Conservation (phyloP, 2,797 vertebrate genomes). For the Poecilia wingei region DNA sequence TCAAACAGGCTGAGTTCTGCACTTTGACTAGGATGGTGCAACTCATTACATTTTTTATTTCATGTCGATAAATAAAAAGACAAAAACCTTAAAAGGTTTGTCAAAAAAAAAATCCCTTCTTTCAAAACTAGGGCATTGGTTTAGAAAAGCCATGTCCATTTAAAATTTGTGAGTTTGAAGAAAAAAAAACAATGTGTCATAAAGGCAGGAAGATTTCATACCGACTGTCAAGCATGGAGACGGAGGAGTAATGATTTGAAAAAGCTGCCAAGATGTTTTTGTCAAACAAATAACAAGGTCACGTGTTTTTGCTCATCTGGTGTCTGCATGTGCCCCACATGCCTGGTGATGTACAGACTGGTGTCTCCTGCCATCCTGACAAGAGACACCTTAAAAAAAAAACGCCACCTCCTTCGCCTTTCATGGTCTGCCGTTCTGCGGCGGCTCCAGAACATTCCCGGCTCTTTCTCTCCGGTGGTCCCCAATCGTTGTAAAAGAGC, state of each 20-base stretch:
- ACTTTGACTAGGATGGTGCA: neutral
- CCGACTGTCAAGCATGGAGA: neutral
- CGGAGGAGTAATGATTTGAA: neutral
- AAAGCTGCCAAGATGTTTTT: neutral
- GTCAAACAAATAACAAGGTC: neutral
- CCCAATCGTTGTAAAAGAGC: neutral
- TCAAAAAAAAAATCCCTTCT: neutral
- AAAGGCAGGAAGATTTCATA: neutral
- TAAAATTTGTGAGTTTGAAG: neutral
- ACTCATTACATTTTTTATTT: neutral
- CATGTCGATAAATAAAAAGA: neutral
- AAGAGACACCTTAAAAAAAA: neutral
- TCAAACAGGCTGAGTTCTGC: neutral
- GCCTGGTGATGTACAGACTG: neutral
- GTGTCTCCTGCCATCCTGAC: neutral
- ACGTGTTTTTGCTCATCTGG: neutral
- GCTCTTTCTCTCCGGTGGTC: constrained; percentile 21
- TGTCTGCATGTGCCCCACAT: neutral
- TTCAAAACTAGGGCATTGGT: neutral
- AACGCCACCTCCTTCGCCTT: neutral
- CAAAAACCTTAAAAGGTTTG: neutral
- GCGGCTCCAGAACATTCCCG: neutral
- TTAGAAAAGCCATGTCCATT: neutral
- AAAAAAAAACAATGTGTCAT: neutral
- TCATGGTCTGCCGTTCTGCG: neutral